Percentiles rank a stretch among this genome's conserved stretches.
phyloP scores from a whole-genome alignment of 1,140 invertebrate species.

The Lordiphosa stackelbergi region DNA sequence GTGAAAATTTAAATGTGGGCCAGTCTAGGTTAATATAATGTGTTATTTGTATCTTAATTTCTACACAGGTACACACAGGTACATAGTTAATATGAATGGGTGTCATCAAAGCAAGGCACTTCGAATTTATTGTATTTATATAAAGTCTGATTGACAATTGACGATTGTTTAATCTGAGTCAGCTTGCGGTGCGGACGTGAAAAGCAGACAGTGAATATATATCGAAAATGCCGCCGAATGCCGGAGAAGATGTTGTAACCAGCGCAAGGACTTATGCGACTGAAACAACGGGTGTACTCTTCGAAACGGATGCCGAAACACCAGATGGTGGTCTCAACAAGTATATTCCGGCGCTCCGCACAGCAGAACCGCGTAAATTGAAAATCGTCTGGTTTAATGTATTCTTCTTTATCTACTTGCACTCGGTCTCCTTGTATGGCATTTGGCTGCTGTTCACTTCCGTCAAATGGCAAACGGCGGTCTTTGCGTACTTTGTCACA shows the following conservation, averaged over 20 bases:
- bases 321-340: not conserved
- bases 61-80: too few relatives aligned
- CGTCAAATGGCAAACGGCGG: constrained; percentile 6
- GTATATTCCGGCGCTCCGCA: not conserved
- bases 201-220: too few relatives aligned
- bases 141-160: too few relatives aligned
- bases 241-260: not conserved
- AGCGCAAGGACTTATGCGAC: too few relatives aligned
- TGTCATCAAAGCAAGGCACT: too few relatives aligned
- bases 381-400: constrained; percentile 1
- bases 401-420: not conserved
- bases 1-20: too few relatives aligned
- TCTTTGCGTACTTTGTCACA: not conserved
- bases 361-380: not conserved
- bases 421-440: not conserved
- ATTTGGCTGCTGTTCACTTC: not conserved
- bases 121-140: too few relatives aligned
- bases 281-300: constrained; percentile 7
- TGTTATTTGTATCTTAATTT: too few relatives aligned
- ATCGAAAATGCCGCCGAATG: constrained; percentile 2
- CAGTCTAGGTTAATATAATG: too few relatives aligned
- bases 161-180: too few relatives aligned
- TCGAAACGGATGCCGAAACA: constrained; percentile 7
- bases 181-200: too few relatives aligned
- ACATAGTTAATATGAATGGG: too few relatives aligned